These are phyloP conservation scores for Leptothorax acervorum DNA, from an alignment of 2,888 invertebrate genomes.

Conservation along the genomic window DNA sequence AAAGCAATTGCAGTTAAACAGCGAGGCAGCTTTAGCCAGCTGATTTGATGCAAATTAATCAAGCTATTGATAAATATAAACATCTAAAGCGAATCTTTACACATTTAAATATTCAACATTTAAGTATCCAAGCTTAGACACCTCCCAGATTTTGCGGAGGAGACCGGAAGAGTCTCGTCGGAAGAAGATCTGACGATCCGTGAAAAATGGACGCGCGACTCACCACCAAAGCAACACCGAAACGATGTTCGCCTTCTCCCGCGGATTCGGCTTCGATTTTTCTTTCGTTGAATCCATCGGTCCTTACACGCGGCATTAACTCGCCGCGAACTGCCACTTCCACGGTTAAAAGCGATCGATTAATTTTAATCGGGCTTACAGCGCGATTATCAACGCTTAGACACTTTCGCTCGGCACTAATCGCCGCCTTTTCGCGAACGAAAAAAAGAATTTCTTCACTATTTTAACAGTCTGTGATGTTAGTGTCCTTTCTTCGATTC, in stretches of 20 bases:
- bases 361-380: background rate
- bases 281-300: conserved; percentile 83
- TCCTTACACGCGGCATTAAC: conserved; percentile 61
- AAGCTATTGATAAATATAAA: background rate
- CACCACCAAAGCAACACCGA: conserved; percentile 89
- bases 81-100: background rate
- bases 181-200: background rate
- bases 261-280: conserved; percentile 87
- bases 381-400: background rate
- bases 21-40: background rate
- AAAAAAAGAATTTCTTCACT: background rate
- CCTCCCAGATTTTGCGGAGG: background rate
- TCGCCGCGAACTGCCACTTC: conserved; percentile 50
- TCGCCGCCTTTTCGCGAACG: background rate
- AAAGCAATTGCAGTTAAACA: background rate
- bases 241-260: conserved; percentile 87
- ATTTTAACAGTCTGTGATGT: background rate
- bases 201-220: conserved; percentile 64
- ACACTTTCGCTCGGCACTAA: background rate
- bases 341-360: background rate
- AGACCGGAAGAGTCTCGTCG: background rate
- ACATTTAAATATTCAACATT: background rate
- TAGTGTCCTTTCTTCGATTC: background rate
- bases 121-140: background rate
- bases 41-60: background rate